phyloP scores from a whole-genome alignment of 2,888 invertebrate species.

The Suillia variegata region DNA sequence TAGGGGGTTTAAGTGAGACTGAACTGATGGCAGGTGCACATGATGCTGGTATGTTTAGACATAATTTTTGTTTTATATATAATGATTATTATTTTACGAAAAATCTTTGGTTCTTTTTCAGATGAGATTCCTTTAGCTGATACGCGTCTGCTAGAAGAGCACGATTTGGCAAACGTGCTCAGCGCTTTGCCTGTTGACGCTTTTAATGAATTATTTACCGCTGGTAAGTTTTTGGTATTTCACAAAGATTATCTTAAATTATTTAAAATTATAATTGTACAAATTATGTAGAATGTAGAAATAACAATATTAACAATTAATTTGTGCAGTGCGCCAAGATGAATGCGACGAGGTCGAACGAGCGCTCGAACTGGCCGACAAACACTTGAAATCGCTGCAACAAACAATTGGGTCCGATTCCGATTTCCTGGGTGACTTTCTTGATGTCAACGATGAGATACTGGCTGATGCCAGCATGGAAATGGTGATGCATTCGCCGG shows the following conservation, averaged over 20 bases:
- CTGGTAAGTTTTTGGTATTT: too few relatives aligned
- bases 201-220: conserved; percentile 80
- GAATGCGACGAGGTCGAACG: conserved; percentile 89
- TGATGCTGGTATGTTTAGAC: conserved; percentile 55
- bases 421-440: conserved; percentile 56
- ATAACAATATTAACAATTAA: too few relatives aligned
- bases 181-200: conserved; percentile 81
- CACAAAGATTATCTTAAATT: conserved; percentile 13
- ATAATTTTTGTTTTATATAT: too few relatives aligned
- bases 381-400: conserved; percentile 73
- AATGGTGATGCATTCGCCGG: conserved; percentile 50
- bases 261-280: not conserved
- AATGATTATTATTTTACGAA: conserved; percentile 7
- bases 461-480: conserved; percentile 48
- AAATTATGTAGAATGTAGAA: too few relatives aligned
- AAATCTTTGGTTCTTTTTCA: conserved; percentile 40
- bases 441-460: conserved; percentile 58
- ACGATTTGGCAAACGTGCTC: conserved; percentile 78
- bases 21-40: conserved; percentile 65
- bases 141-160: conserved; percentile 70
- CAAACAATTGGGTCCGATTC: conserved; percentile 64
- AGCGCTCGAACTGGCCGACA: conserved; percentile 79
- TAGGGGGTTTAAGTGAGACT: conserved; percentile 67
- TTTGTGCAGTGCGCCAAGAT: conserved; percentile 68
- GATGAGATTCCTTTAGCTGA: conserved; percentile 65